A percentile compares a stretch with the other conserved stretches of the same genome.
Evolutionary conservation across 64 coral and sea anemone genomes (phyloP).

Genomic region (Hydrozoanthus tunicans): DNA sequence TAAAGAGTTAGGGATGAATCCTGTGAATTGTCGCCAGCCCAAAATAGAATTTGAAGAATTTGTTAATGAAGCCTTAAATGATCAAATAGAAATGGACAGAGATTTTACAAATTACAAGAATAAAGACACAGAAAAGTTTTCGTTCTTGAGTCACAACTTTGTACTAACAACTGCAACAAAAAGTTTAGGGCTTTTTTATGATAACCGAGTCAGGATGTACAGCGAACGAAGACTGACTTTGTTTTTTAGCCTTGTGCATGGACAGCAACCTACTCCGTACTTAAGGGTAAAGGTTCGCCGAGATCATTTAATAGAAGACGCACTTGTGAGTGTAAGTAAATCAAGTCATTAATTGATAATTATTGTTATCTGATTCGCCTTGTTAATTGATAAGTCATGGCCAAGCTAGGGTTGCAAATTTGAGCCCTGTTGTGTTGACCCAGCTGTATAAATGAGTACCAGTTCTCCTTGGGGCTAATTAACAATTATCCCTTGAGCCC

Average conservation of each 20-base stretch:
- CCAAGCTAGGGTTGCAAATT: no score
- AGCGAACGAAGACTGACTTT: constrained; percentile 92
- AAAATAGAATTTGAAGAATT: constrained; percentile 85
- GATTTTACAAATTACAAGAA: constrained; percentile 92
- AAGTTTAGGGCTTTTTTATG: constrained; percentile 91
- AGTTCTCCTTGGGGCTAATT: no score
- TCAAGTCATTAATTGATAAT: neutral
- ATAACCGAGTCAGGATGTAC: constrained; percentile 96
- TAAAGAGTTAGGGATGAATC: constrained; percentile 66
- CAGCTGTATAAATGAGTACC: no score
- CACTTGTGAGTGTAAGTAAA: constrained; percentile 95
- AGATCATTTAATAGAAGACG: constrained; percentile 96
- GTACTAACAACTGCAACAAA: constrained; percentile 96
- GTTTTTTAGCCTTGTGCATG: constrained; percentile 82
- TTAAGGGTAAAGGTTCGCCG: constrained; percentile 88
- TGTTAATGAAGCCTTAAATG: constrained; percentile 97
- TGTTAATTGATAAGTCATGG: neutral
- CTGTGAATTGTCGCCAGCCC: constrained; percentile 77
- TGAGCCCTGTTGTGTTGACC: neutral
- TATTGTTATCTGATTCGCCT: neutral
- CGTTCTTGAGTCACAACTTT: constrained; percentile 90
- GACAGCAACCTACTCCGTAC: constrained; percentile 88
- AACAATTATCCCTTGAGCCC: no score
- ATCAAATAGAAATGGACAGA: constrained; percentile 91
- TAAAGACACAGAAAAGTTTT: constrained; percentile 76